Conservation (phyloP, 1,140 invertebrate species). For the Plectrocnemia conspersa region DNA sequence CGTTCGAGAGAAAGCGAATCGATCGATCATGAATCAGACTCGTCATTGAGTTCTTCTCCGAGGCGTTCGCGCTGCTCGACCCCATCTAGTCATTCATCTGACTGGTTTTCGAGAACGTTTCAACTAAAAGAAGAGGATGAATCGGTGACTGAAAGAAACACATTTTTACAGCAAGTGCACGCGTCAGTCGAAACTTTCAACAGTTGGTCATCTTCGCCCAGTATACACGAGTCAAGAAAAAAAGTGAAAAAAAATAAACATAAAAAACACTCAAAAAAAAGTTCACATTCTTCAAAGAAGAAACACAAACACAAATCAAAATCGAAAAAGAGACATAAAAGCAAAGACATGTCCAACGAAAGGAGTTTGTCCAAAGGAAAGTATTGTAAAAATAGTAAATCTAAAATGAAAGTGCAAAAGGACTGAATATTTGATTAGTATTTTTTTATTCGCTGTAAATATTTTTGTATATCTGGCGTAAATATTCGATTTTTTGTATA, state of each 20-base stretch:
- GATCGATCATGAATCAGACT: conserved; percentile 28
- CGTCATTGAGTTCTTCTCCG: conserved; percentile 1
- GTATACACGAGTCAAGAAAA: no score
- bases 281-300: conserved; percentile 6
- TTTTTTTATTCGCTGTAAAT: no score
- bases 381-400: conserved; percentile 18
- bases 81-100: no score
- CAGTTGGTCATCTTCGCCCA: no score
- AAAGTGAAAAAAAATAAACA: conserved; percentile 27
- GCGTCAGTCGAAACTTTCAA: background rate
- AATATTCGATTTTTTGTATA: conserved; percentile 10
- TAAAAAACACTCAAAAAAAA: conserved; percentile 17
- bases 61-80: no score
- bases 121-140: conserved; percentile 5
- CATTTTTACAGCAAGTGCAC: background rate
- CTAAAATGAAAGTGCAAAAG: conserved; percentile 24
- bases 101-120: no score
- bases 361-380: conserved; percentile 17
- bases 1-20: conserved; percentile 8
- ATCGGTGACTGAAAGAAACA: background rate
- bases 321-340: conserved; percentile 26
- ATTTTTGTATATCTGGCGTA: no score
- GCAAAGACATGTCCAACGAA: conserved; percentile 16
- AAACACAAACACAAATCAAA: conserved; percentile 19
- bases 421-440: no score